Conservation (phyloP, 2,888 invertebrate genomes). For the Norana najaformis region DNA sequence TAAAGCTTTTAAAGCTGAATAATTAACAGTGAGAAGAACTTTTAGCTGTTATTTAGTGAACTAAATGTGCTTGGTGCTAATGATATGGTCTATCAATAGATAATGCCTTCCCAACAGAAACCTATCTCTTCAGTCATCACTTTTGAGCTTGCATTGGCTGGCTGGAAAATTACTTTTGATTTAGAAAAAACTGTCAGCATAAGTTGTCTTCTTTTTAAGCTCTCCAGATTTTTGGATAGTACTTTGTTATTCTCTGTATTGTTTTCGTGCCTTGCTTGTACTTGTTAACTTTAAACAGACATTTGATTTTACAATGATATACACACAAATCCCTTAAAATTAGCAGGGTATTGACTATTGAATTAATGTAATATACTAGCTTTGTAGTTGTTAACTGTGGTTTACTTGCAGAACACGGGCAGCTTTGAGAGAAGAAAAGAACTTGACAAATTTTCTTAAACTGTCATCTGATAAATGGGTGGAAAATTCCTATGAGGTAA, state of each 20-base stretch:
- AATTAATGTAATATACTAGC: no score
- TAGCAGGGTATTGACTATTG: no score
- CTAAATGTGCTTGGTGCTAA: not conserved
- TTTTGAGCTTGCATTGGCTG: no score
- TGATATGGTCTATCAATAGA: not conserved
- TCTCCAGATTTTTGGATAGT: not conserved
- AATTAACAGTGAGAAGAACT: not conserved
- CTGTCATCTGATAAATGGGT: conserved; percentile 67
- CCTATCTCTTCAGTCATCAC: no score
- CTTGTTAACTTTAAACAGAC: not conserved
- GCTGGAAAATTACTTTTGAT: no score
- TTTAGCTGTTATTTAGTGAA: not conserved
- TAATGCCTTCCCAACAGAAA: not conserved
- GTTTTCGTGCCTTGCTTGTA: not conserved
- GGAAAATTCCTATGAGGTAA: conserved; percentile 78
- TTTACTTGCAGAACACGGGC: conserved; percentile 61
- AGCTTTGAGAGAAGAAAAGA: conserved; percentile 74
- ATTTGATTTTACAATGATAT: not conserved
- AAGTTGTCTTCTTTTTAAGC: not conserved
- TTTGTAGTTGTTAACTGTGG: no score
- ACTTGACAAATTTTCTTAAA: conserved; percentile 74
- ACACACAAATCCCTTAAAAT: not conserved
- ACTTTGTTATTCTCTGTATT: not conserved
- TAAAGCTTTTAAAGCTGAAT: not conserved
- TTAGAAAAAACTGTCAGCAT: not conserved